A percentile compares a stretch with the other conserved stretches of the same genome.
phyloP scores from a whole-genome alignment of 2,888 invertebrate genomes.

The Brenthis daphne region DNA sequence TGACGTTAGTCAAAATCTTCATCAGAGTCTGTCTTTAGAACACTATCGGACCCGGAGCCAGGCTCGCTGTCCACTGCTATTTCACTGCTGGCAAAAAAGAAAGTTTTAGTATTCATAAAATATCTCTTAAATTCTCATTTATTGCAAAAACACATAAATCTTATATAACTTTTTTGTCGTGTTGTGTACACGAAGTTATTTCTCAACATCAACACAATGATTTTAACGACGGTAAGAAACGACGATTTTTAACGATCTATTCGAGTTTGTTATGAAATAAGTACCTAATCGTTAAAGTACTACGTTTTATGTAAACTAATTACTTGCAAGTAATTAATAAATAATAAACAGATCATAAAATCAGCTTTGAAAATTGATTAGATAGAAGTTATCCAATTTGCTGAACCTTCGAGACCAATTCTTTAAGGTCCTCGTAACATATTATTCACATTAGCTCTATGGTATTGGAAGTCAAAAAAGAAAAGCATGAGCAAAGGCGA shows the following conservation, averaged over 20 bases:
- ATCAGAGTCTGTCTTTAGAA: conserved; percentile 76
- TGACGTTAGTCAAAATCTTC: conserved; percentile 71
- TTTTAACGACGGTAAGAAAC: conserved; percentile 9
- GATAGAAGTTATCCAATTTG: conserved; percentile 16
- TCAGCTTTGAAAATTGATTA: conserved; percentile 21
- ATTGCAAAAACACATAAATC: not conserved
- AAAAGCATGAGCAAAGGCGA: conserved; percentile 7
- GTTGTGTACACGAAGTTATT: not conserved
- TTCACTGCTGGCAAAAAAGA: conserved; percentile 52
- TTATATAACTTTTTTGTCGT: not conserved
- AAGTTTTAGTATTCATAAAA: conserved; percentile 3
- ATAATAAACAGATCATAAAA: conserved; percentile 20
- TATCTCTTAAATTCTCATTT: not conserved
- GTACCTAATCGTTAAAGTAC: conserved; percentile 16
- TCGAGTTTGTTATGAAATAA: conserved; percentile 11
- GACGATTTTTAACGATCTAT: conserved; percentile 15
- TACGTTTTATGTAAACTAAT: conserved; percentile 16
- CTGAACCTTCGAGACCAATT: conserved; percentile 11
- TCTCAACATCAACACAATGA: conserved; percentile 6
- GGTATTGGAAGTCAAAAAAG: conserved; percentile 15
- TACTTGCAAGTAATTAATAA: not conserved
- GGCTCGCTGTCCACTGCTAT: conserved; percentile 72
- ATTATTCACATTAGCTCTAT: conserved; percentile 17
- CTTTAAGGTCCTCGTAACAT: conserved; percentile 13
- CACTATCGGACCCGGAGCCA: conserved; percentile 76